phyloP scores from a whole-genome alignment of 2,113 vertebrate species.

The Aegithalos caudatus region DNA sequence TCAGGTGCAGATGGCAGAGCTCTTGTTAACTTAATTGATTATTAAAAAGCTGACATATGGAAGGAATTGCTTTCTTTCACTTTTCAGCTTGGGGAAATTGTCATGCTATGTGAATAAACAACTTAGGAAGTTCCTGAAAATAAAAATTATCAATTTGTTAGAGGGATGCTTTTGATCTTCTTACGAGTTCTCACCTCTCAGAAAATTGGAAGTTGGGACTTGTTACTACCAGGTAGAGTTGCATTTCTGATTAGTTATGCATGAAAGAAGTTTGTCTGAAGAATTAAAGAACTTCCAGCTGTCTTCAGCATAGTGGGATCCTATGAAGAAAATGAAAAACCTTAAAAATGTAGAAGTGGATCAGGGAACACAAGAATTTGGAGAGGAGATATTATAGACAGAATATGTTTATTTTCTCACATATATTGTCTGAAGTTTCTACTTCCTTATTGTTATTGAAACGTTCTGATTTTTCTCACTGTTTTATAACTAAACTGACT shows the following conservation, averaged over 20 bases:
- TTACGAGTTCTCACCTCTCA: background rate
- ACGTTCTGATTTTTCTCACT: background rate
- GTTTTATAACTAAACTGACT: background rate
- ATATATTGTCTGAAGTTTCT: background rate
- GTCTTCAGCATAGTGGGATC: background rate
- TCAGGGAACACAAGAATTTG: background rate
- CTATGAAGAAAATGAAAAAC: background rate
- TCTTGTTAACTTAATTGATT: constrained; percentile 33
- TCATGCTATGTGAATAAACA: background rate
- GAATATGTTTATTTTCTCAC: background rate
- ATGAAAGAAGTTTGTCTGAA: background rate
- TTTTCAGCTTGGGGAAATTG: background rate
- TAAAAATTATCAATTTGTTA: background rate
- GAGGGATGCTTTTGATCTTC: background rate
- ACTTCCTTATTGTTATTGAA: background rate
- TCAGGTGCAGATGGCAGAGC: constrained; percentile 30
- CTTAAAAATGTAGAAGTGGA: background rate
- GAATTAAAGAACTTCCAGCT: background rate
- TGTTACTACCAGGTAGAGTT: background rate
- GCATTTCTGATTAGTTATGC: background rate
- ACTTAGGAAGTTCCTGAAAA: background rate
- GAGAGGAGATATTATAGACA: background rate
- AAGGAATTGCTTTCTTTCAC: background rate
- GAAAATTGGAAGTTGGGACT: background rate
- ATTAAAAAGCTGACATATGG: constrained; percentile 47